Evolutionary conservation across 2,888 invertebrate genomes (phyloP), one percentile per base, ranked within the genome.

Genomic region (Drosophila austrosaltans): DNA sequence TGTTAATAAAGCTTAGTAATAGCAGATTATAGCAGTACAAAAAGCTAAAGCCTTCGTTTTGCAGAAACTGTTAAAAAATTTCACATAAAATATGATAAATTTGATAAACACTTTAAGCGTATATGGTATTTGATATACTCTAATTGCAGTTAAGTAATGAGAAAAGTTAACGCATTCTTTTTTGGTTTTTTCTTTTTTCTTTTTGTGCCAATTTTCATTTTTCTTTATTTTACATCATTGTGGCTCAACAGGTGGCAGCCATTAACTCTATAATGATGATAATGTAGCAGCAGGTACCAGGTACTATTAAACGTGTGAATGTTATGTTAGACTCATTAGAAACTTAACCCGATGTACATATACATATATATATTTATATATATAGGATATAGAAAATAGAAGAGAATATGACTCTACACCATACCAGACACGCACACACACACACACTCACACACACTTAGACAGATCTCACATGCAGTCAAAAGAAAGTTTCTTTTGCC

Each of bases 221-320:
- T 16, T 12, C 4, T 48, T 12, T 5, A 8, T 30, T 30, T 22
- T 8, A 48, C 44, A 44, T 22, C 16, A 53, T 10, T 53, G 32
- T 36, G 32, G n/a, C 30, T 57, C 65, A 42, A 72, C 65, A 72
- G 56, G 57, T 72, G 36, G 20, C 22, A 28, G 12, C 10, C 64
- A 28, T 54, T 22, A 39, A 28, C 28, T 61, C 53, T 54, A 56
- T 63, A 48, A 63, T 59, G 58, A 63, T 67, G 68, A 25, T 16
- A 57, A 39, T 60, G 64, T 57, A 58, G 53, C 53, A 39, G 53
- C 36, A 22, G 48, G 54, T 78, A 74, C 57, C 71, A 72, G 78
- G 10, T 75, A 76, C 79, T 65, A 73, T 81, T 76, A 66, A 69
- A 78, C 83, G 88, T 81, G 77, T 78, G 81, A 81, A 81, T 86